Conservation (phyloP, 1,140 invertebrate species). For the Cephus cinctus region DNA sequence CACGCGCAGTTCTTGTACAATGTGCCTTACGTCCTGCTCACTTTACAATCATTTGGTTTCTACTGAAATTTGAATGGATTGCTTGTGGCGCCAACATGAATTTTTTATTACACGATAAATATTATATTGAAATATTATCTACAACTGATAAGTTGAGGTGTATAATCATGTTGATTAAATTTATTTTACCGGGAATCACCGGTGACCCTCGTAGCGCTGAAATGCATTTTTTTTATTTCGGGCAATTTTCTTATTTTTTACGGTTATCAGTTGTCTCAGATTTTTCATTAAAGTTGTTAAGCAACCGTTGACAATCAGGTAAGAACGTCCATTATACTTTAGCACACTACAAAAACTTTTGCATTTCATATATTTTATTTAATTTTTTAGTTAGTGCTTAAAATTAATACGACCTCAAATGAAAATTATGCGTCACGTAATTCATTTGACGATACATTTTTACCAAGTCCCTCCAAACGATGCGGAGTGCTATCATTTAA, state of each 20-base stretch:
- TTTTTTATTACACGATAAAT: background rate
- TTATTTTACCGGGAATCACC: conserved; percentile 2
- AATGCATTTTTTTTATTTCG: background rate
- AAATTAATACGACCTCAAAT: conserved; percentile 7
- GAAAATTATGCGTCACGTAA: conserved; percentile 9
- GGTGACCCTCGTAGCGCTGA: conserved; percentile 9
- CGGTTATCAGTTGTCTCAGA: conserved; percentile 2
- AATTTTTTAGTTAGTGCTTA: conserved; percentile 11
- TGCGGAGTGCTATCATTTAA: conserved; percentile 10
- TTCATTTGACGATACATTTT: conserved; percentile 14
- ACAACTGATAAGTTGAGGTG: background rate
- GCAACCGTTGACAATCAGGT: conserved; percentile 3
- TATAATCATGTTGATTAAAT: conserved; percentile 1
- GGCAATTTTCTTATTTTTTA: background rate
- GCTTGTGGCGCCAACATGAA: background rate
- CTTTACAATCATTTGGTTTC: too few relatives aligned
- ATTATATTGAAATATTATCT: background rate
- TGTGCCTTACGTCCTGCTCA: too few relatives aligned
- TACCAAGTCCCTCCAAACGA: conserved; percentile 15
- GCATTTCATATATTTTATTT: conserved; percentile 8
- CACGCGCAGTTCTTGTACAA: too few relatives aligned
- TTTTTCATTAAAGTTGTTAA: background rate
- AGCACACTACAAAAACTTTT: conserved; percentile 3
- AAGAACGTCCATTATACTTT: conserved; percentile 8
- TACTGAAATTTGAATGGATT: background rate